Base-by-base conservation (phyloP, 2,797 vertebrate genomes). In the Semotilus atromaculatus region DNA sequence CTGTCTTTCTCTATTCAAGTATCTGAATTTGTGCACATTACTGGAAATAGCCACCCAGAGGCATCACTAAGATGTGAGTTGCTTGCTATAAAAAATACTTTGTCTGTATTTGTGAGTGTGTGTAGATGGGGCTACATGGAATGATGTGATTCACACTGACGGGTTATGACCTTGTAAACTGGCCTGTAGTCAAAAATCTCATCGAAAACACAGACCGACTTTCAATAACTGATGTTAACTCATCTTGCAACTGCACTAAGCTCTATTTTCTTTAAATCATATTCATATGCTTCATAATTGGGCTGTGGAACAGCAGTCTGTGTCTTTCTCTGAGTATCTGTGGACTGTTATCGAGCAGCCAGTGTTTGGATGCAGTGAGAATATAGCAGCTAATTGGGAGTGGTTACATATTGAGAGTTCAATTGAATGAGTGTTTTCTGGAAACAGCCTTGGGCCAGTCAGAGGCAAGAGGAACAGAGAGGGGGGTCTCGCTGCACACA, bases 91-190 rank as follows among this genome's bases (percentile, higher is more conserved):
- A 67, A 68, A 70, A 58, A 67, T 11, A 40, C 14, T 73, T 62
- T 21, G 45, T n/a, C 34, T 78, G 72, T 78, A 66, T 78, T 53
- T 84, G 31, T 64, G 64, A 21, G 36, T 53, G 64, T 60, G 82
- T 43, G 66, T 53, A 51, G 21, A 58, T 66, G 34, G 60, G 21
- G 70, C 26, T 23, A 31, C 16, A 3, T 8, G 1, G 84, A 88
- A 70, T 91, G 91, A 94, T 93, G 91, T 94, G 91, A 85, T 88
- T 88, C 90, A 70, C 82, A 75, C 89, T 92, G 94, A 94, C 93
- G 93, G 92, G 87, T 64, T 81, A 90, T 93, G 94, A 94, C 94
- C 93, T 94, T 94, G 93, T 90, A 89, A 92, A 90, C 88, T 86
- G 23, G 86, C 91, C 87, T 90, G 87, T 87, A 83, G 83, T 88